These are phyloP conservation scores for Diarsia brunnea DNA, from an alignment of 2,888 invertebrate species.

Conservation along the genomic window DNA sequence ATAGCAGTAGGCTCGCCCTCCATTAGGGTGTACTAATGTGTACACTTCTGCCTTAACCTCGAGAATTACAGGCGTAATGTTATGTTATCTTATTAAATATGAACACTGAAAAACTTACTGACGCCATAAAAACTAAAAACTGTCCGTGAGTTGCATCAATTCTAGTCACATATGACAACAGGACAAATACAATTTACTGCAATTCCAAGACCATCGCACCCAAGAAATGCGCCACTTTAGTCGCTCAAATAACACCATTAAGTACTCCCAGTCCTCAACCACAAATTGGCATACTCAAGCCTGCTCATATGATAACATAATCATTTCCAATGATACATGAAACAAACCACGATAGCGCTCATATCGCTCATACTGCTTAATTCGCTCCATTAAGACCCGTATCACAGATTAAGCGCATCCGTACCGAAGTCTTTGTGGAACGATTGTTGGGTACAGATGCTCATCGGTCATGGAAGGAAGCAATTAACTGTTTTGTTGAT, in stretches of 20 bases:
- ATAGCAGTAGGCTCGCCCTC: too few relatives aligned
- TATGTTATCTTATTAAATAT: not conserved
- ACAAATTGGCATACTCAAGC: slow-evolving; percentile 14
- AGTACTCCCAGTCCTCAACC: not conserved
- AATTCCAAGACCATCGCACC: not conserved
- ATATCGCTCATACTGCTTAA: slow-evolving; percentile 76
- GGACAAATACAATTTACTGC: not conserved
- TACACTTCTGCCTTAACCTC: too few relatives aligned
- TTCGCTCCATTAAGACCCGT: slow-evolving; percentile 85
- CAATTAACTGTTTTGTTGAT: slow-evolving; percentile 63
- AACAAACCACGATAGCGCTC: slow-evolving; percentile 63
- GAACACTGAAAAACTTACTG: not conserved
- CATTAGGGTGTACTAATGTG: too few relatives aligned
- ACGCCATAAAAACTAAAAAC: not conserved
- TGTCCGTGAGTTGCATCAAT: not conserved
- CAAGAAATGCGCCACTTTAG: not conserved
- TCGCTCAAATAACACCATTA: not conserved
- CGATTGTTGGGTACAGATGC: slow-evolving; percentile 55
- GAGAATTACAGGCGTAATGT: too few relatives aligned
- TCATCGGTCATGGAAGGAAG: slow-evolving; percentile 58
- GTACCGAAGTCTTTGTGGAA: slow-evolving; percentile 68
- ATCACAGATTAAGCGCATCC: slow-evolving; percentile 87
- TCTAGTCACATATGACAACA: not conserved
- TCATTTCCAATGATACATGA: slow-evolving; percentile 55
- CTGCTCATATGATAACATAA: slow-evolving; percentile 42